phyloP scores from a whole-genome alignment of 2,797 vertebrate species.

The Potorous gilbertii region DNA sequence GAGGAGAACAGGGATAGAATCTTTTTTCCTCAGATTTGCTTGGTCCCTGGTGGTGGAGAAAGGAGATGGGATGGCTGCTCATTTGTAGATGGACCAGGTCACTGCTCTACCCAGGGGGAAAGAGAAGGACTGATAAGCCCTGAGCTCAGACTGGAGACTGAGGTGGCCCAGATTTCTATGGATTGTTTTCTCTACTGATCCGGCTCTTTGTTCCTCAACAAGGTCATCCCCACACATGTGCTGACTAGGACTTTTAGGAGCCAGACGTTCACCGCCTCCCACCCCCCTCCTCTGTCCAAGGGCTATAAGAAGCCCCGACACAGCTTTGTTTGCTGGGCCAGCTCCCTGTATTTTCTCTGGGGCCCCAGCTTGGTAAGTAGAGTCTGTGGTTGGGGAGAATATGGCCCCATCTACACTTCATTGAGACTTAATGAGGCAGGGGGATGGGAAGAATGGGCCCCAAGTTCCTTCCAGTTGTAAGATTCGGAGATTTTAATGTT shows the following conservation, averaged over 20 bases:
- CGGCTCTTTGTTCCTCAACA: neutral
- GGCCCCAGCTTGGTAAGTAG: conserved; percentile 65
- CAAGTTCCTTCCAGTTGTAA: neutral
- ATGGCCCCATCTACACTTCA: no score
- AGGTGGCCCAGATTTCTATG: neutral
- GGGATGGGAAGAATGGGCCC: neutral
- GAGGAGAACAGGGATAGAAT: neutral
- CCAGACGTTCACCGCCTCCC: neutral
- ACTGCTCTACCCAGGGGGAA: neutral
- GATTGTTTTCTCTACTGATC: neutral
- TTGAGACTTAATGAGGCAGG: neutral
- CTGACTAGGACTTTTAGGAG: neutral
- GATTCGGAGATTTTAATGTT: neutral
- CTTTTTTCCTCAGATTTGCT: neutral
- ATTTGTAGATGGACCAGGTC: neutral
- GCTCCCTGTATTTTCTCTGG: conserved; percentile 56
- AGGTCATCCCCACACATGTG: neutral
- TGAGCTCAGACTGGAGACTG: neutral
- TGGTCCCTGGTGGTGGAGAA: neutral
- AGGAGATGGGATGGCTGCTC: neutral
- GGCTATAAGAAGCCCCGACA: conserved; percentile 67
- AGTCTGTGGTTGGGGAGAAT: neutral
- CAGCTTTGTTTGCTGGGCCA: neutral
- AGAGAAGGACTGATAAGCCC: neutral
- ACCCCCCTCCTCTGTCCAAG: neutral